Evolutionary conservation across 2,797 vertebrate species (phyloP).

Genomic region (Tinamus major): DNA sequence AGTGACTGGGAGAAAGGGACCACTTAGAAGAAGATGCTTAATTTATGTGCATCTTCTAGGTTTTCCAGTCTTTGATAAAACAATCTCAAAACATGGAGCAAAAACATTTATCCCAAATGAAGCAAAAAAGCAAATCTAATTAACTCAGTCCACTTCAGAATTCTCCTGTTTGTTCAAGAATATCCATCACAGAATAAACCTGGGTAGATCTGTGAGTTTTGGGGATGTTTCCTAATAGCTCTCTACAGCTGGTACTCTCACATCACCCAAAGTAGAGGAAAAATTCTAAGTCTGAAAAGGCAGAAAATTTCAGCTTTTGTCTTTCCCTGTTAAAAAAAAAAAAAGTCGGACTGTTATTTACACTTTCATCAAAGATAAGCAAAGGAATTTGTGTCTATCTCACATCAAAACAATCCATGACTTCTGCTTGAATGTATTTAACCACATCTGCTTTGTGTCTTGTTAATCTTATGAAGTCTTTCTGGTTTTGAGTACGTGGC

Average conservation of each 20-base stretch:
- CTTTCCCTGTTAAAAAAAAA: neutral
- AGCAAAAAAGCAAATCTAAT: neutral
- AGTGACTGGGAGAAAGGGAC: neutral
- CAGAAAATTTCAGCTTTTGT: neutral
- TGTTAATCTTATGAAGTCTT: neutral
- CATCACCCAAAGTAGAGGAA: neutral
- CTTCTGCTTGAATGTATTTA: neutral
- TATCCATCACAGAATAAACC: neutral
- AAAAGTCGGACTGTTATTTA: neutral
- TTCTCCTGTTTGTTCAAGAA: neutral
- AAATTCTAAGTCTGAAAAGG: neutral
- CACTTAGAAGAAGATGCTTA: neutral
- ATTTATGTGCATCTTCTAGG: neutral
- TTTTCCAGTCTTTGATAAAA: neutral
- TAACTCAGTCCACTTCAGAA: neutral
- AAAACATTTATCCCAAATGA: neutral
- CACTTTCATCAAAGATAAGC: neutral
- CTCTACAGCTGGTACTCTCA: neutral
- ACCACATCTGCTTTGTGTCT: neutral
- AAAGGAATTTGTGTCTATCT: neutral
- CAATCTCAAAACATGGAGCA: neutral
- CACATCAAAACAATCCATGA: neutral
- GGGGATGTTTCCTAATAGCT: accelerated
- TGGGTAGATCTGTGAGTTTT: neutral
- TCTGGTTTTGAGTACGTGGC: neutral